A percentile compares a stretch with the other conserved stretches of the same genome.
phyloP scores from a whole-genome alignment of 92 coral and sea anemone species.

The Nematostella vectensis region DNA sequence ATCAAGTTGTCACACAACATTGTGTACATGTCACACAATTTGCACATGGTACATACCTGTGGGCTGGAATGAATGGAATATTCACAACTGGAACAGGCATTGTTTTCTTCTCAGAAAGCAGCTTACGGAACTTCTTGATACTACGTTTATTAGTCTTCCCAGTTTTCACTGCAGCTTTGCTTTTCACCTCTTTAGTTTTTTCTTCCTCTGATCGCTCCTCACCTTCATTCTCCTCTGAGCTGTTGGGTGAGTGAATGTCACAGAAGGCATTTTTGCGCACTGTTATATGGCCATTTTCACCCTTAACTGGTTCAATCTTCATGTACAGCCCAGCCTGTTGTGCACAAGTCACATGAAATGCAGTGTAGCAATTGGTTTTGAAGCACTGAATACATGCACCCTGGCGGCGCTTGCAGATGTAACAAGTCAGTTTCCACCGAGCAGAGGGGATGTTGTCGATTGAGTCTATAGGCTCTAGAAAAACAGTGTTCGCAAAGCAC shows the following conservation, averaged over 20 bases:
- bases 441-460: slow-evolving; percentile 95
- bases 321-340: slow-evolving; percentile 98
- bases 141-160: slow-evolving; percentile 57
- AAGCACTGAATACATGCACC: slow-evolving; percentile 99
- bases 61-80: slow-evolving; percentile 98
- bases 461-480: slow-evolving; percentile 98
- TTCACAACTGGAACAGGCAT: slow-evolving; percentile 94
- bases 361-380: slow-evolving; percentile 98
- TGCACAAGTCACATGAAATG: slow-evolving; percentile 99
- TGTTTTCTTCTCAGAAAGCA: slow-evolving; percentile 91
- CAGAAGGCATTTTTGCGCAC: slow-evolving; percentile 96
- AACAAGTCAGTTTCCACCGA: slow-evolving; percentile 92
- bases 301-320: slow-evolving; percentile 93
- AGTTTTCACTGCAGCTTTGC: slow-evolving; percentile 49
- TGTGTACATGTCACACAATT: no score
- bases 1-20: no score
- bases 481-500: slow-evolving; percentile 98
- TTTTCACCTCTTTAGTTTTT: slow-evolving; percentile 52
- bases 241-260: slow-evolving; percentile 83
- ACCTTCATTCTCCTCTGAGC: slow-evolving; percentile 44
- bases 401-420: slow-evolving; percentile 93
- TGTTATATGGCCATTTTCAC: slow-evolving; percentile 82
- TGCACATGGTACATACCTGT: slow-evolving; percentile 88
- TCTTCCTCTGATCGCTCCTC: slow-evolving; percentile 71
- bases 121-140: slow-evolving; percentile 82